Evolutionary conservation across 2,797 vertebrate species (phyloP), one percentile per base, ranked within the genome.

Genomic region (Carduelis carduelis): DNA sequence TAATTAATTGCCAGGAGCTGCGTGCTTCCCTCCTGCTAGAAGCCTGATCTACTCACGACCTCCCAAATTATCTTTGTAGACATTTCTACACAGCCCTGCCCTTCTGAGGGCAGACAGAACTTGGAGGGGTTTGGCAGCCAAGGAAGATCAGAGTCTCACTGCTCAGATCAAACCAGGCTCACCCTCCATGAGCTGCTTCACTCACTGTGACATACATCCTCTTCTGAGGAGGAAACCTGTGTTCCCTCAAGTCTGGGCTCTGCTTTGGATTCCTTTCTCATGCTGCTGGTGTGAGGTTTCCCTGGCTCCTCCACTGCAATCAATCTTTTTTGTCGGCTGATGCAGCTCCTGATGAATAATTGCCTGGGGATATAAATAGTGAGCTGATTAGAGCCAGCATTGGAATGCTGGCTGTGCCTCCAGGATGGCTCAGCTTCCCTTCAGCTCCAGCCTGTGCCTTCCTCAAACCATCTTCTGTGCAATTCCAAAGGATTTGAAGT

Each of bases 271-370:
- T 76, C 19, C 13, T 57, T 60, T 34, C 68, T 64, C 22, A 8
- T 24, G n/a, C 27, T 28, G 34, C 19, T n/a, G 50, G 5, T 49
- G 56, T 21, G 66, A 85, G 41, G 8, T 72, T 90, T 84, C 47
- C 47, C 70, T 32, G 44, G 26, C 63, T 17, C 44, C 49, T 76
- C 23, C 16, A 2, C 35, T 15, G n/a, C 57, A 87, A 91, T 80
- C 65, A 64, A 63, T 68, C 72, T 27, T 41, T 44, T 89, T 47
- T 83, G 59, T 64, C 74, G 87, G 74, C 83, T 91, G 65, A 70
- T 52, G 55, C 28, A 82, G 64, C 75, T 79, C 91, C 77, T 65
- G 60, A 53, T 53, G 66, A 86, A 79, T 81, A 89, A 78, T 50
- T 30, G 28, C 74, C 66, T n/a, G 47, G 53, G 50, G 55, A 47